Percentiles rank a stretch among this genome's conserved stretches.
phyloP scores from a whole-genome alignment of 2,888 invertebrate genomes.

The Epiperipatus broadwayi region DNA sequence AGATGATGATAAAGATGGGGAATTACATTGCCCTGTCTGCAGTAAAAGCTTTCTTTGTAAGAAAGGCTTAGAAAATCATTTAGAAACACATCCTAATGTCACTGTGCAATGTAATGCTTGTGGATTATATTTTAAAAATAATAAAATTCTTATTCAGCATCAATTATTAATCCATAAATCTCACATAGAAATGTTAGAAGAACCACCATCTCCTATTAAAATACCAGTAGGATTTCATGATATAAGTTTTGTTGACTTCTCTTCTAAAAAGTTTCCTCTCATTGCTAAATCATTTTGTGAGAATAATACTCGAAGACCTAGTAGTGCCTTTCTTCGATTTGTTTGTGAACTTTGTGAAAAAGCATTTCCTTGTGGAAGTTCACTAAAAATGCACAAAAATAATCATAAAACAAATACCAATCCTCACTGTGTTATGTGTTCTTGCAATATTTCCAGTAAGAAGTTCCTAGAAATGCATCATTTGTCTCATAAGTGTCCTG shows the following conservation, averaged over 20 bases:
- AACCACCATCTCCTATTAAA: neutral
- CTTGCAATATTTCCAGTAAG: slow-evolving; percentile 42
- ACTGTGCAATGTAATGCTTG: slow-evolving; percentile 51
- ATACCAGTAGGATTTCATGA: slow-evolving; percentile 31
- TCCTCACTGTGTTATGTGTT: slow-evolving; percentile 25
- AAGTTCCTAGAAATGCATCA: slow-evolving; percentile 21
- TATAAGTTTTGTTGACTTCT: slow-evolving; percentile 55
- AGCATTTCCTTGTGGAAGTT: slow-evolving; percentile 27
- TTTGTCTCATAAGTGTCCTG: slow-evolving; percentile 16
- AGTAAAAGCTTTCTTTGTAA: slow-evolving; percentile 41
- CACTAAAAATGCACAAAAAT: slow-evolving; percentile 24
- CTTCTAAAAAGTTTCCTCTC: slow-evolving; percentile 54
- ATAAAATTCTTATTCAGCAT: slow-evolving; percentile 48
- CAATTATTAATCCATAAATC: slow-evolving; percentile 42
- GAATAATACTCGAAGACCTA: slow-evolving; percentile 31
- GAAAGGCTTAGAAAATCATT: slow-evolving; percentile 41
- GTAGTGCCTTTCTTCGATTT: slow-evolving; percentile 24
- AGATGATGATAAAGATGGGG: slow-evolving; percentile 6
- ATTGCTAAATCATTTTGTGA: slow-evolving; percentile 55
- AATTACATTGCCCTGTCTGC: slow-evolving; percentile 41
- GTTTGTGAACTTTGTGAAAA: slow-evolving; percentile 25
- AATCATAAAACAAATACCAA: slow-evolving; percentile 22
- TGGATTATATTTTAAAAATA: no score
- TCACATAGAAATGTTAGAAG: slow-evolving; percentile 18
- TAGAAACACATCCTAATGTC: slow-evolving; percentile 46